phyloP scores from a whole-genome alignment of 2,888 invertebrate species.

The Eucriotettix oculatus region DNA sequence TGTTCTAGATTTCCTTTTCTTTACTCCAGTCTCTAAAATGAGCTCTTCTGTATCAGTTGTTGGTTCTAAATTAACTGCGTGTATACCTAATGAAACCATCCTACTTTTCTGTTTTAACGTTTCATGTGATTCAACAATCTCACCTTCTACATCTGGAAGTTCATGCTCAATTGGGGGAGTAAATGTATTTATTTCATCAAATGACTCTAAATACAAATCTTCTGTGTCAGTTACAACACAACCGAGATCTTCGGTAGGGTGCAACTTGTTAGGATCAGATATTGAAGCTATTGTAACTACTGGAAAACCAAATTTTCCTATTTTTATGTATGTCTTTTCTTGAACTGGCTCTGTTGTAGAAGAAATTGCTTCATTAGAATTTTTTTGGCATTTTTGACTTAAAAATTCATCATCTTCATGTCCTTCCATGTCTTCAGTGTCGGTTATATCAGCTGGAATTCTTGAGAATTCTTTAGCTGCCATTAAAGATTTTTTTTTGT shows the following conservation, averaged over 20 bases:
- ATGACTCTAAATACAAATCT: background rate
- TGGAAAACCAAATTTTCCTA: background rate
- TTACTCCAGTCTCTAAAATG: conserved; percentile 9
- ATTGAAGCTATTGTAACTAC: background rate
- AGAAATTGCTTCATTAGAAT: too few species aligned
- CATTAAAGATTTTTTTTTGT: too few species aligned
- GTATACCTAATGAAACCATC: conserved; percentile 7
- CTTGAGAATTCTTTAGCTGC: too few species aligned
- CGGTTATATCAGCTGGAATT: too few species aligned
- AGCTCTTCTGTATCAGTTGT: conserved; percentile 33
- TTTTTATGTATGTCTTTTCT: too few species aligned
- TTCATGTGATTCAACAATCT: conserved; percentile 21
- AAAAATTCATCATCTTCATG: too few species aligned
- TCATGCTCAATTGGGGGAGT: conserved; percentile 5
- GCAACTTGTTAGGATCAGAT: background rate
- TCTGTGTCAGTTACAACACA: background rate
- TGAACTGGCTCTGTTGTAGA: too few species aligned
- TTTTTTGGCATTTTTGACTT: too few species aligned
- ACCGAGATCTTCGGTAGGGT: background rate
- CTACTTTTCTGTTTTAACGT: conserved; percentile 18
- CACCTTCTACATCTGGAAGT: conserved; percentile 25
- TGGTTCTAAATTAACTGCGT: conserved; percentile 18
- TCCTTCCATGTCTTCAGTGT: too few species aligned
- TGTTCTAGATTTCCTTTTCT: conserved; percentile 5
- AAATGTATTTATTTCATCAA: background rate